Evolutionary conservation across 2,797 vertebrate genomes (phyloP).

Genomic region (Helostoma temminkii): DNA sequence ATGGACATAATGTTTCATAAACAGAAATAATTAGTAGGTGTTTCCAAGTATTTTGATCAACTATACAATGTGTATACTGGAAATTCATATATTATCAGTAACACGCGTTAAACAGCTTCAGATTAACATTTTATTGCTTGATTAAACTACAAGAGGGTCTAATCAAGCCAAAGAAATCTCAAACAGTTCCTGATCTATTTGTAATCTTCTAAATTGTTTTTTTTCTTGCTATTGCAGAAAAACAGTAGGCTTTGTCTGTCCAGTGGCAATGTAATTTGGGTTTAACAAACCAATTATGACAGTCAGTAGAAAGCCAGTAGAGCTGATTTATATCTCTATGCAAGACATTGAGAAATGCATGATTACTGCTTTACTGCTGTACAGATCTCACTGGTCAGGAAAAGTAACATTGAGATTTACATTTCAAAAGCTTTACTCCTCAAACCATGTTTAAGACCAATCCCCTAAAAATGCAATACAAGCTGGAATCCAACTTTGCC

Average conservation of each 20-base stretch:
- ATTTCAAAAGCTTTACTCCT: slow-evolving; percentile 60
- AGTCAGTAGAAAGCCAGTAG: slow-evolving; percentile 52
- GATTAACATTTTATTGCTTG: slow-evolving; percentile 50
- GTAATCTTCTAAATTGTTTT: slow-evolving; percentile 39
- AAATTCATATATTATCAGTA: slow-evolving; percentile 61
- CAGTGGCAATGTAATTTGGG: slow-evolving; percentile 53
- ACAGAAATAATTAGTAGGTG: slow-evolving; percentile 71
- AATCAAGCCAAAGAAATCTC: slow-evolving; percentile 27
- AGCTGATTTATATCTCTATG: slow-evolving; percentile 59
- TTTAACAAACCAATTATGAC: slow-evolving; percentile 64
- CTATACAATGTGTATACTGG: slow-evolving; percentile 38
- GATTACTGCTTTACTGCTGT: slow-evolving; percentile 29
- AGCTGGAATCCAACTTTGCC: slow-evolving; percentile 18
- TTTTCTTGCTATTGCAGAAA: slow-evolving; percentile 38
- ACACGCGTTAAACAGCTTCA: slow-evolving; percentile 47
- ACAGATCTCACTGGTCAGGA: slow-evolving; percentile 12
- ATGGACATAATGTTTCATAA: slow-evolving; percentile 67
- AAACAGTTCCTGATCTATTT: slow-evolving; percentile 17
- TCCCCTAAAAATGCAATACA: slow-evolving; percentile 42
- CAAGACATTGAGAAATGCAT: slow-evolving; percentile 30
- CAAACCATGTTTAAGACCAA: slow-evolving; percentile 51
- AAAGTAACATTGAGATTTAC: slow-evolving; percentile 39
- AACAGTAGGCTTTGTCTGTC: slow-evolving; percentile 22
- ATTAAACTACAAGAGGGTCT: slow-evolving; percentile 19
- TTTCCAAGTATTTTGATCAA: slow-evolving; percentile 67